Base-by-base conservation (phyloP, 2,797 vertebrate species). In the Aythya fuligula region DNA sequence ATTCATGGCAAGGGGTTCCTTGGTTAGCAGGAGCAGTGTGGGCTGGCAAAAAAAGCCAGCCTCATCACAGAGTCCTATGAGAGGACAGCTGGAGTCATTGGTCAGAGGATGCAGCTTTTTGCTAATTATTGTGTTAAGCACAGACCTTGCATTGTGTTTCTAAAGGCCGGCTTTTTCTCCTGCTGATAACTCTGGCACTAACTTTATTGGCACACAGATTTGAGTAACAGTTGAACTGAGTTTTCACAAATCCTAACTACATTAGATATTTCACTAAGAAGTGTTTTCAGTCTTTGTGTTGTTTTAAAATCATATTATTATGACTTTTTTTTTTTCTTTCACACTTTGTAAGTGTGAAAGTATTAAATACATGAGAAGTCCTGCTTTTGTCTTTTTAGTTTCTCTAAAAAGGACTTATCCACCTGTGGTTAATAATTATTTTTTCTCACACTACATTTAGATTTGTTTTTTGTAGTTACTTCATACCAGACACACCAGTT, bases 81-180 rank as follows among this genome's bases (percentile, higher is more conserved):
- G 4, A 21, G 56, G 49, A 74, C 34, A 88, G 65, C 58, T 41
- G 88, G 83, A 86, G 28, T 34, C 45, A 51, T 86, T 72, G 88
- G 54, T 92, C 64, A 95, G 73, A 90, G 25, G 30, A 45, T 2
- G 0, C 66, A 84, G 51, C 39, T n/a, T 54, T 62, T 30, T 74
- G 71, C 34, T 90, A 87, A 88, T 91, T 72, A 84, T 32, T 49
- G 30, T 88, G 62, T 69, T 92, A 84, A 66, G 89, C 90, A 90
- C 70, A 74, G 54, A 51, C 11, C 20, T 34, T 54, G 7, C 19
- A 67, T 79, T 36, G 25, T 87, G 3, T 60, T 90, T 51, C 61
- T 89, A 91, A 85, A 92, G 39, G 10, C 53, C 45, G 66, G 53
- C 9, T 86, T 86, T 93, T 65, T 45, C 67, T 80, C 43, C 53